These are phyloP conservation scores for Plemyria rubiginata DNA, from an alignment of 2,888 invertebrate species.

Conservation along the genomic window DNA sequence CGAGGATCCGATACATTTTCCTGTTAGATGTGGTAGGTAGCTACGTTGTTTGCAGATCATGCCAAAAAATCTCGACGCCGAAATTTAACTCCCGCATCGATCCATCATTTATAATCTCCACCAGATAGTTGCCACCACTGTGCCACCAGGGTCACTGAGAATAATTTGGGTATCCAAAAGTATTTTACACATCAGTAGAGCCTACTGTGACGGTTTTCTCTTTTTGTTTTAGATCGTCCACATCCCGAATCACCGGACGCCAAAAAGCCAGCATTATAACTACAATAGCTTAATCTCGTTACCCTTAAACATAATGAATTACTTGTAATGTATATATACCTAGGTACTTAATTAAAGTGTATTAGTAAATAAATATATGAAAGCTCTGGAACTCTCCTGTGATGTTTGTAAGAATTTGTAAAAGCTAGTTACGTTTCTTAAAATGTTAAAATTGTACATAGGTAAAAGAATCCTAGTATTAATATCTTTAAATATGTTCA, in stretches of 20 bases:
- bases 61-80: too few relatives aligned
- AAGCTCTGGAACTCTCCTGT: conserved; percentile 84
- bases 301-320: conserved; percentile 24
- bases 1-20: too few relatives aligned
- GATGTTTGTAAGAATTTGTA: conserved; percentile 76
- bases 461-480: conserved; percentile 31
- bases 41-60: too few relatives aligned
- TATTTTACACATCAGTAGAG: too few relatives aligned
- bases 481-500: conserved; percentile 35
- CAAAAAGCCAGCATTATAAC: conserved; percentile 82
- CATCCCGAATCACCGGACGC: conserved; percentile 81
- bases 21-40: too few relatives aligned
- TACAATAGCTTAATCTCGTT: conserved; percentile 55
- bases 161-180: too few relatives aligned
- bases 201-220: background rate
- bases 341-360: conserved; percentile 7
- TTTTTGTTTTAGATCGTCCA: conserved; percentile 73
- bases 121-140: too few relatives aligned
- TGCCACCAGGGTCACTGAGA: too few relatives aligned
- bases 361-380: conserved; percentile 15
- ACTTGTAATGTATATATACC: background rate
- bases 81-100: too few relatives aligned
- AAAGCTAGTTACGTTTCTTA: conserved; percentile 48
- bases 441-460: conserved; percentile 51
- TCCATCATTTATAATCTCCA: too few relatives aligned